Percentiles rank a stretch among this genome's conserved stretches.
These are phyloP conservation scores for Sanderia malayensis DNA, from an alignment of 30 jellyfish, hydroid and myxozoan genomes.

Conservation along the genomic window DNA sequence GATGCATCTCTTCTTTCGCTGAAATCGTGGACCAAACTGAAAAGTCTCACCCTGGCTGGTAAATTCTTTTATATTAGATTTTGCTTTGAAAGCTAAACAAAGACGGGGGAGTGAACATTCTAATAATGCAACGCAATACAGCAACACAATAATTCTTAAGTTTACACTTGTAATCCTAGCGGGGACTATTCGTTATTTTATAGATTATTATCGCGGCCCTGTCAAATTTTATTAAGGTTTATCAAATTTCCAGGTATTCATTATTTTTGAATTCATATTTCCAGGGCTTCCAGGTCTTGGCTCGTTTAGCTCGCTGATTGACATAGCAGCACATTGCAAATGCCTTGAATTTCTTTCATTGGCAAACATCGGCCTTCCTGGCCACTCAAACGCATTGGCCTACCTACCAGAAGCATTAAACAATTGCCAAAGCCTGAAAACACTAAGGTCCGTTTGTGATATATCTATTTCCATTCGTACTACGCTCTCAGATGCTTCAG, in stretches of 20 bases:
- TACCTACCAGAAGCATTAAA: slow-evolving; percentile 65
- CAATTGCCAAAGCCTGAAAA: slow-evolving; percentile 71
- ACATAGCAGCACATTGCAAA: slow-evolving; percentile 68
- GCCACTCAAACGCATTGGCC: slow-evolving; percentile 76
- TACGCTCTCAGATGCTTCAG: too few species aligned
- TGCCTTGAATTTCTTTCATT: slow-evolving; percentile 70
- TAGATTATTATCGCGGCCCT: too few species aligned
- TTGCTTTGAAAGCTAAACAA: too few species aligned
- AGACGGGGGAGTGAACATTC: neutral
- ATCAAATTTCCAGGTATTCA: too few species aligned
- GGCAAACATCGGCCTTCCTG: slow-evolving; percentile 91
- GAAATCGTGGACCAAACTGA: slow-evolving; percentile 48
- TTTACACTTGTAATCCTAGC: too few species aligned
- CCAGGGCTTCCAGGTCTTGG: slow-evolving; percentile 93
- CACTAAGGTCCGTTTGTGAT: slow-evolving; percentile 77
- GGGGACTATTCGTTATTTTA: too few species aligned
- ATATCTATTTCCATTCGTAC: too few species aligned
- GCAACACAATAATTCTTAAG: too few species aligned
- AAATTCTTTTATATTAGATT: too few species aligned
- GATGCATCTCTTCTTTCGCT: slow-evolving; percentile 70
- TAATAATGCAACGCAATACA: too few species aligned
- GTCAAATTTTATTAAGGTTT: too few species aligned
- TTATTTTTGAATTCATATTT: neutral
- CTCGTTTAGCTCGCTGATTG: slow-evolving; percentile 70
- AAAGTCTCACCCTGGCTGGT: slow-evolving; percentile 61